A percentile compares a stretch with the other conserved stretches of the same genome.
These are phyloP conservation scores for Haliclona indistincta DNA, from an alignment of 37 sponge, comb jelly and placozoan genomes.

Conservation along the genomic window DNA sequence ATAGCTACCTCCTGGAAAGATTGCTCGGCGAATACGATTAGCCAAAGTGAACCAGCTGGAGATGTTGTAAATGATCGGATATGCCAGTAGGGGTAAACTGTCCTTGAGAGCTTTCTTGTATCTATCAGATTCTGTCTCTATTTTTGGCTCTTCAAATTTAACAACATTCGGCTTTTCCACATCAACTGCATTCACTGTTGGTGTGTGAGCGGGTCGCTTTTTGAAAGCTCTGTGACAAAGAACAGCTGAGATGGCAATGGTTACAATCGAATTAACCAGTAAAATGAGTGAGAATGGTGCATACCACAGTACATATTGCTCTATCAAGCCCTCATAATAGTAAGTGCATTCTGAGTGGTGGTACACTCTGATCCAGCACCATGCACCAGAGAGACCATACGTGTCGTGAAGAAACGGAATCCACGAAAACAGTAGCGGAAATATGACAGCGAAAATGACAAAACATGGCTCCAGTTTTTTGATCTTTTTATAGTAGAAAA, in stretches of 20 bases:
- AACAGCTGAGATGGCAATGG: background rate
- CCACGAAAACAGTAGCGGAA: background rate
- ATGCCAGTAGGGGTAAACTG: background rate
- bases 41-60: background rate
- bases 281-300: background rate
- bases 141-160: no score
- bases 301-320: slow-evolving; percentile 2
- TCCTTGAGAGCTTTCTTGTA: slow-evolving; percentile 8
- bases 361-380: slow-evolving; percentile 9
- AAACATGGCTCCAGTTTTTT: background rate
- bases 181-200: no score
- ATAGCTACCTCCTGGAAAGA: background rate
- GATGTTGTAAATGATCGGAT: background rate
- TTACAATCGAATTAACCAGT: background rate
- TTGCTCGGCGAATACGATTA: background rate
- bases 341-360: background rate
- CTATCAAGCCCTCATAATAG: slow-evolving; percentile 4
- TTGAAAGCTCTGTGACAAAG: background rate
- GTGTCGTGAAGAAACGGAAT: background rate
- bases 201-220: background rate
- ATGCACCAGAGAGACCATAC: background rate
- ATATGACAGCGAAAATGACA: background rate
- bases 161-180: no score
- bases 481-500: no score
- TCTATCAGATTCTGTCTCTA: no score